Evolutionary conservation across 1,140 invertebrate genomes (phyloP), one percentile per base, ranked within the genome.

Genomic region (Solen grandis): DNA sequence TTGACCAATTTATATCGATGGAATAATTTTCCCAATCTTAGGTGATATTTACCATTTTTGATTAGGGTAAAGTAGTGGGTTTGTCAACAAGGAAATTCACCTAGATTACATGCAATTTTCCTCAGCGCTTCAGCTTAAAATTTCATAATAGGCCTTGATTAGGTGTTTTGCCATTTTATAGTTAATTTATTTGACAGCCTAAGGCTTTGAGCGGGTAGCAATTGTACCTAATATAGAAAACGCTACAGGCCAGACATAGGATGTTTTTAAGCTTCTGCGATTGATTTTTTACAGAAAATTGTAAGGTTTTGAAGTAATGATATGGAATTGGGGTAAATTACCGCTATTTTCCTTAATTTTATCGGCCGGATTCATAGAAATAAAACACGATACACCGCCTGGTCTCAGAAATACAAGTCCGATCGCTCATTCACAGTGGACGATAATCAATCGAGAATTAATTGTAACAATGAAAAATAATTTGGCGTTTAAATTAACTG

Each of bases 101-200:
- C 83, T 80, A 85, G 86, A 87, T 86, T 87, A 88, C 82, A 86
- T 82, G 72, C 84, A 88, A 88, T 88, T 87, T 87, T 80, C 79
- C 62, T 68, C 79, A 77, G 80, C 68, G 81, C 73, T 82, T 74
- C 77, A 72, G 83, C 84, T 85, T 87, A 81, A 88, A 87, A 86
- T 88, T 88, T 88, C 87, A 87, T 88, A 88, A 88, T 88, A 84
- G 81, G 38, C 41, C 75, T 46, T 88, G 86, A 86, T 86, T 87
- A 87, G 85, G 80, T 69, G 76, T 86, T 86, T 82, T 84, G 86
- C 82, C 78, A 74, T 83, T 84, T 73, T 77, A 76, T 82, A 84
- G 82, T 86, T 86, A 85, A 87, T 88, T 87, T 88, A 88, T 88
- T 82, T 87, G 87, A 87, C 86, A 86, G 84, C 83, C 84, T 60